phyloP scores from a whole-genome alignment of 1,140 invertebrate genomes.

The Lasaia peninsularis region DNA sequence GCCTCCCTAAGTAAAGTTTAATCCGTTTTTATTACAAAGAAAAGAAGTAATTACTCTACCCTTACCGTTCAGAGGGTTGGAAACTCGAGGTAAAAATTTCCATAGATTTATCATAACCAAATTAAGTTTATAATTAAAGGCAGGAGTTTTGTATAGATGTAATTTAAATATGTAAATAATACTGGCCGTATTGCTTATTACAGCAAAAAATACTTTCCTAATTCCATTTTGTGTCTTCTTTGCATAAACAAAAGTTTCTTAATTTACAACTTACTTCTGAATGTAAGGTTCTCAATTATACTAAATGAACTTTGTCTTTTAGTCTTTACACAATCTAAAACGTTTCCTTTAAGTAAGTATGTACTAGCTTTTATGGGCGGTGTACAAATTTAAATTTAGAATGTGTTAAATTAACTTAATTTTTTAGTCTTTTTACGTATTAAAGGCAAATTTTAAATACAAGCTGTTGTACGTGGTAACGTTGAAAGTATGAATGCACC shows the following conservation, averaged over 20 bases:
- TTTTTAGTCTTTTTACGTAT: too few species aligned
- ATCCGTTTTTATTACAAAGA: conserved; percentile 77
- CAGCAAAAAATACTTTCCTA: conserved; percentile 38
- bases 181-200: conserved; percentile 45
- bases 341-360: too few species aligned
- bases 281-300: too few species aligned
- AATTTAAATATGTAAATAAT: conserved; percentile 74
- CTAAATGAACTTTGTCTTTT: not conserved
- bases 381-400: too few species aligned
- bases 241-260: conserved; percentile 13
- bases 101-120: conserved; percentile 77
- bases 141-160: conserved; percentile 72
- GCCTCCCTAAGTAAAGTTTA: conserved; percentile 75
- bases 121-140: conserved; percentile 77
- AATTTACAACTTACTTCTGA: not conserved
- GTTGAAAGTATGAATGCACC: too few species aligned
- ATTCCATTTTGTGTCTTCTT: conserved; percentile 32
- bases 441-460: too few species aligned
- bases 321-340: too few species aligned
- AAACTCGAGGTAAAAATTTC: conserved; percentile 72
- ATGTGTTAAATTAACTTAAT: too few species aligned
- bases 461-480: too few species aligned
- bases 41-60: conserved; percentile 76
- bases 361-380: too few species aligned
- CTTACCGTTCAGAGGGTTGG: conserved; percentile 70